Conservation (phyloP, 1,140 invertebrate species). For the Drosophila rufa region DNA sequence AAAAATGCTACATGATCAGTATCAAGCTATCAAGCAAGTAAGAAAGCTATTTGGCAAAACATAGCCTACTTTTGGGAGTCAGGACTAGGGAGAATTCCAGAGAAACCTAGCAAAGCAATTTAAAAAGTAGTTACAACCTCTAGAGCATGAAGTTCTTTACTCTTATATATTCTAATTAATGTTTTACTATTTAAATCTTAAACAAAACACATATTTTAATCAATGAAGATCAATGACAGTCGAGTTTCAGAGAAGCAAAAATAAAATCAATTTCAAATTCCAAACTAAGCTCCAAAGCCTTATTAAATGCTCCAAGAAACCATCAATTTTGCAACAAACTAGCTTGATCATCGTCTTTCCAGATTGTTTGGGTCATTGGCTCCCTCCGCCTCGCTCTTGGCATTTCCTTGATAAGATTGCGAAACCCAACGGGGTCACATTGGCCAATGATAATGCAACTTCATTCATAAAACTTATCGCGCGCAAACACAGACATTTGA, state of each 20-base stretch:
- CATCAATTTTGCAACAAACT: slow-evolving; percentile 13
- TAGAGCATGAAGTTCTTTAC: neutral
- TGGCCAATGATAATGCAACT: slow-evolving; percentile 33
- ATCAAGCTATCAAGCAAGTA: no score
- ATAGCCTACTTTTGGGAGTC: neutral
- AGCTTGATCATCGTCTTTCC: slow-evolving; percentile 5
- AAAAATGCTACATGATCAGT: no score
- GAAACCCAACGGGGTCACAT: slow-evolving; percentile 37
- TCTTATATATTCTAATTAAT: neutral
- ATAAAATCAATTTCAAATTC: slow-evolving; percentile 27
- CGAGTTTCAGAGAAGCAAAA: no score
- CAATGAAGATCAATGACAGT: neutral
- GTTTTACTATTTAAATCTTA: no score
- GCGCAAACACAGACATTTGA: slow-evolving; percentile 5
- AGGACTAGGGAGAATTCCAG: no score
- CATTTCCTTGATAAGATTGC: slow-evolving; percentile 68
- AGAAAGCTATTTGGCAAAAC: neutral
- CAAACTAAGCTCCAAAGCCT: neutral
- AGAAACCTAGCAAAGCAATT: neutral
- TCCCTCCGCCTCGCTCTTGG: slow-evolving; percentile 4
- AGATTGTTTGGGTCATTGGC: slow-evolving; percentile 52
- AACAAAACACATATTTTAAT: neutral
- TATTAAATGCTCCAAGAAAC: neutral
- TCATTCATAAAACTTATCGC: slow-evolving; percentile 55
- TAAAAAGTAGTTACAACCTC: neutral